phyloP scores from a whole-genome alignment of 2,888 invertebrate species.

The Suillia variegata region DNA sequence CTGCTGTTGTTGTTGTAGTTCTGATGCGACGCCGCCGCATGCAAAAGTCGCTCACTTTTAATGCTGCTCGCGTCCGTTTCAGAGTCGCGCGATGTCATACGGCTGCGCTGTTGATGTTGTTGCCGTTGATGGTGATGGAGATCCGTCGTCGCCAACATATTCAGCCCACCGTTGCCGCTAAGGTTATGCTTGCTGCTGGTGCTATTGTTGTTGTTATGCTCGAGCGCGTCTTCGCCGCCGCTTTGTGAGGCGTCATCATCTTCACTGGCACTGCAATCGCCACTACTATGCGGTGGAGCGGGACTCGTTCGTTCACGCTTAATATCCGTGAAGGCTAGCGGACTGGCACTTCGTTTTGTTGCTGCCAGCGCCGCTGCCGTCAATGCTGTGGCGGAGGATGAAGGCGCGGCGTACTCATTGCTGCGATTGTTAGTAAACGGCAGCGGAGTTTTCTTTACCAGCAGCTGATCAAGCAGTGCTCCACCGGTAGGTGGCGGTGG shows the following conservation, averaged over 20 bases:
- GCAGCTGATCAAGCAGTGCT: slow-evolving; percentile 69
- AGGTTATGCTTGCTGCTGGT: slow-evolving; percentile 32
- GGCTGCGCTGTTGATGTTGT: slow-evolving; percentile 34
- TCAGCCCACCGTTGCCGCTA: slow-evolving; percentile 27
- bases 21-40: slow-evolving; percentile 12
- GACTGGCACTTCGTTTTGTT: slow-evolving; percentile 56
- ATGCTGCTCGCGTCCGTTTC: slow-evolving; percentile 52
- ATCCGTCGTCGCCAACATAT: too few species aligned
- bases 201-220: slow-evolving; percentile 36
- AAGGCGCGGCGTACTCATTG: slow-evolving; percentile 42
- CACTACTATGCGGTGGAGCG: slow-evolving; percentile 26
- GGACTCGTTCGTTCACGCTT: slow-evolving; percentile 65
- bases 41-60: slow-evolving; percentile 39
- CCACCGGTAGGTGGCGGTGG: slow-evolving; percentile 56
- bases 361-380: slow-evolving; percentile 7
- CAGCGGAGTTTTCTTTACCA: slow-evolving; percentile 66
- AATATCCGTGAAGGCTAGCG: slow-evolving; percentile 60
- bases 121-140: neutral
- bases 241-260: slow-evolving; percentile 38
- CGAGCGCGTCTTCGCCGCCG: slow-evolving; percentile 37
- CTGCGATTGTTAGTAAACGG: slow-evolving; percentile 51
- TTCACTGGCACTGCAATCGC: slow-evolving; percentile 38
- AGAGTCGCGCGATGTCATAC: slow-evolving; percentile 51
- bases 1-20: slow-evolving; percentile 30
- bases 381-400: slow-evolving; percentile 28